These are phyloP conservation scores for Leuciscus waleckii DNA, from an alignment of 2,797 vertebrate genomes.

Conservation along the genomic window DNA sequence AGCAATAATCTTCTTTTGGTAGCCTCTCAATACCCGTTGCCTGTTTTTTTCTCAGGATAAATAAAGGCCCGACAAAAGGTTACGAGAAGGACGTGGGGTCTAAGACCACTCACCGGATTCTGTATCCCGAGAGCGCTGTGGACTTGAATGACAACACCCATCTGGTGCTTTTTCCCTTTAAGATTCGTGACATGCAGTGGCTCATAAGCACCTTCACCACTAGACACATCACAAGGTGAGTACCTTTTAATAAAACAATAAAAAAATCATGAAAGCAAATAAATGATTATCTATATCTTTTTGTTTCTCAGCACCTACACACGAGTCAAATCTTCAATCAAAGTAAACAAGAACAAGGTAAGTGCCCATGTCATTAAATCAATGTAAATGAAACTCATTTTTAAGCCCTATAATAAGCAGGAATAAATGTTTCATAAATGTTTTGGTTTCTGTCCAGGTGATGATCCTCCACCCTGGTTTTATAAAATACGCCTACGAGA, in stretches of 20 bases:
- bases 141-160: slow-evolving; percentile 80
- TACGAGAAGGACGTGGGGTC: slow-evolving; percentile 89
- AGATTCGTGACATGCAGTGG: slow-evolving; percentile 92
- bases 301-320: slow-evolving; percentile 74
- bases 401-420: background rate
- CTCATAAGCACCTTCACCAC: slow-evolving; percentile 89
- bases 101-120: slow-evolving; percentile 91
- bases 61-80: slow-evolving; percentile 85
- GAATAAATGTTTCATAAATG: background rate
- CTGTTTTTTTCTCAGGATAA: slow-evolving; percentile 84
- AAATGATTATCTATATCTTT: background rate
- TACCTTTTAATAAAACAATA: background rate
- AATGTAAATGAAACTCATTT: background rate
- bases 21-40: background rate
- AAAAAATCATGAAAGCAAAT: background rate
- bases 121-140: slow-evolving; percentile 94
- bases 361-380: slow-evolving; percentile 57
- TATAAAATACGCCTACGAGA: slow-evolving; percentile 46
- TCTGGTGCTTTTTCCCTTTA: slow-evolving; percentile 93
- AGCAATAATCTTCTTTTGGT: too few relatives aligned
- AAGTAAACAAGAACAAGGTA: slow-evolving; percentile 89
- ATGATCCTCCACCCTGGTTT: slow-evolving; percentile 10
- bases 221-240: slow-evolving; percentile 30
- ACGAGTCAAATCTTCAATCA: slow-evolving; percentile 84
- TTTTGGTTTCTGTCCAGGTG: background rate